Conservation (phyloP, 2,888 invertebrate genomes). For the Epirrhoe tristata region DNA sequence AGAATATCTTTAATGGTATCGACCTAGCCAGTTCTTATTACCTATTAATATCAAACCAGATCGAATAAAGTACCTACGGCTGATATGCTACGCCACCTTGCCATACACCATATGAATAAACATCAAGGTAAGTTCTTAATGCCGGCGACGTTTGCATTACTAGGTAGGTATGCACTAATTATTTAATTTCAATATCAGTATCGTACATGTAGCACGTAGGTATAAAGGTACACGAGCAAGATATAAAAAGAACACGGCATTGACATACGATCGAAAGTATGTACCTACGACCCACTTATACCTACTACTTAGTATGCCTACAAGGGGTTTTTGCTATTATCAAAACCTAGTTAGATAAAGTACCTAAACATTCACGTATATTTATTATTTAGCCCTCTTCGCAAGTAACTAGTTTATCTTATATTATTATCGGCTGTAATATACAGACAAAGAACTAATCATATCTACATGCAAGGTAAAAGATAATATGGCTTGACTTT, state of each 20-base stretch:
- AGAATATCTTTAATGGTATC: constrained; percentile 5
- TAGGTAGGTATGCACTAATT: constrained; percentile 56
- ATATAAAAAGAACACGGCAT: not conserved
- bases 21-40: constrained; percentile 7
- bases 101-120: constrained; percentile 76
- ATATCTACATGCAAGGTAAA: constrained; percentile 64
- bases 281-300: not conserved
- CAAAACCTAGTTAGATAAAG: constrained; percentile 1
- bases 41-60: constrained; percentile 29
- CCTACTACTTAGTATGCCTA: not conserved
- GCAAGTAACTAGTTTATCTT: constrained; percentile 33
- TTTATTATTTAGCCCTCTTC: constrained; percentile 13
- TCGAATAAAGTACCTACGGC: constrained; percentile 44
- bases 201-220: not conserved
- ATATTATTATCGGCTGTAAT: constrained; percentile 32
- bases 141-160: constrained; percentile 26
- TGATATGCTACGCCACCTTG: constrained; percentile 56
- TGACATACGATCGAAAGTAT: not conserved
- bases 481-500: no score
- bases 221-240: not conserved
- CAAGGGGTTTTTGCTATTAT: constrained; percentile 2
- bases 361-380: constrained; percentile 1
- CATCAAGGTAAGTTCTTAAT: constrained; percentile 77
- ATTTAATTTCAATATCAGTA: constrained; percentile 36
- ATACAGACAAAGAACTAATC: constrained; percentile 60